phyloP scores from a whole-genome alignment of 2,888 invertebrate genomes.

The Prionchulus punctatus region DNA sequence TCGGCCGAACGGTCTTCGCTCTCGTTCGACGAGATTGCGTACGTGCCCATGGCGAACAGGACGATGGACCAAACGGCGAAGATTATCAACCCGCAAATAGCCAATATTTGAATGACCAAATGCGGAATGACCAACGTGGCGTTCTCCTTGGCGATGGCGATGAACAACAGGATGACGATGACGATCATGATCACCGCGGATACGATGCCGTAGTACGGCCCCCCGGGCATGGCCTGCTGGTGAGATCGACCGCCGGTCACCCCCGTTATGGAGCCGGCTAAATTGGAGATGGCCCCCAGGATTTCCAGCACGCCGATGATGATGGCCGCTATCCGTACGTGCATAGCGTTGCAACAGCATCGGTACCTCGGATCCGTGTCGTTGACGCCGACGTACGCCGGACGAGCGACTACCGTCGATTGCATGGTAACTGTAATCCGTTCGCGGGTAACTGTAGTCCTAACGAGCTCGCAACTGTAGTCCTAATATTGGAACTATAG shows the following conservation, averaged over 20 bases:
- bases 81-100: not conserved
- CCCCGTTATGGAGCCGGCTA: not conserved
- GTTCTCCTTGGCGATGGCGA: not conserved
- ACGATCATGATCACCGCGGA: not conserved
- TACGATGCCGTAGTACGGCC: too few species aligned
- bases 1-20: not conserved
- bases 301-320: not conserved
- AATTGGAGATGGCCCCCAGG: not conserved
- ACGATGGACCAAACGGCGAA: not conserved
- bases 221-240: too few species aligned
- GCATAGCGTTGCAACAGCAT: not conserved
- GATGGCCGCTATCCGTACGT: not conserved
- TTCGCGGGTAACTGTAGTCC: too few species aligned
- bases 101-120: not conserved
- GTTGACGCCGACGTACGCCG: too few species aligned
- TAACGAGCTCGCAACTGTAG: too few species aligned
- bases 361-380: too few species aligned
- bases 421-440: too few species aligned
- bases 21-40: not conserved
- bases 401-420: too few species aligned
- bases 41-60: not conserved
- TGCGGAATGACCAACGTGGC: not conserved
- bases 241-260: not conserved
- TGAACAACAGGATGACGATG: not conserved
- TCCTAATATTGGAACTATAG: too few species aligned